Evolutionary conservation across 2,797 vertebrate species (phyloP).

Genomic region (Labroides dimidiatus): DNA sequence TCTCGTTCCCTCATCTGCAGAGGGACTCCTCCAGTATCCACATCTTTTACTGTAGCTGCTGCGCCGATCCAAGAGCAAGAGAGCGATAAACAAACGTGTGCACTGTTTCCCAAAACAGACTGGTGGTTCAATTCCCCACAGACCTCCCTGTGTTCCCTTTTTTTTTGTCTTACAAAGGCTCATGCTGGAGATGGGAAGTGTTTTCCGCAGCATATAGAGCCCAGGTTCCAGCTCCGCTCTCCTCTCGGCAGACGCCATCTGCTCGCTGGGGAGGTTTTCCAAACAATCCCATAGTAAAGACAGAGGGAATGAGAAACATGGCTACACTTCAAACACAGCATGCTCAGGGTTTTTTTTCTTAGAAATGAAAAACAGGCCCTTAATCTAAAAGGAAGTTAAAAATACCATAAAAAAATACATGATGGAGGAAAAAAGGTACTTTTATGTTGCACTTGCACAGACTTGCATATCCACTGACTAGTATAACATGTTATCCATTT

Average conservation of each 20-base stretch:
- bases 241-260: slow-evolving; percentile 83
- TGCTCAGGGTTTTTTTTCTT: slow-evolving; percentile 5
- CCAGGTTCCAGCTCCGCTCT: slow-evolving; percentile 74
- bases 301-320: slow-evolving; percentile 56
- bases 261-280: slow-evolving; percentile 79
- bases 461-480: too few relatives aligned
- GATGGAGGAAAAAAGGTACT: slow-evolving; percentile 1
- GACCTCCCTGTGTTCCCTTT: slow-evolving; percentile 61
- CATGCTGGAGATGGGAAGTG: slow-evolving; percentile 55
- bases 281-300: slow-evolving; percentile 76
- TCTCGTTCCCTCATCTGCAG: slow-evolving; percentile 47
- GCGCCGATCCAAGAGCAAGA: slow-evolving; percentile 52
- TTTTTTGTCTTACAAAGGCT: slow-evolving; percentile 43
- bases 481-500: too few relatives aligned
- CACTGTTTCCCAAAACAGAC: slow-evolving; percentile 70
- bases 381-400: slow-evolving; percentile 26
- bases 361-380: slow-evolving; percentile 33
- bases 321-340: slow-evolving; percentile 57
- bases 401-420: slow-evolving; percentile 14
- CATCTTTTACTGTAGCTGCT: slow-evolving; percentile 48
- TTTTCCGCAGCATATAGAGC: slow-evolving; percentile 58
- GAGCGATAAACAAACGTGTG: slow-evolving; percentile 69
- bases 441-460: not conserved
- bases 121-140: slow-evolving; percentile 67
- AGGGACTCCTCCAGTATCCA: slow-evolving; percentile 44